Base-by-base conservation (phyloP, 1,140 invertebrate species). In the Lasioglossum baleicum region DNA sequence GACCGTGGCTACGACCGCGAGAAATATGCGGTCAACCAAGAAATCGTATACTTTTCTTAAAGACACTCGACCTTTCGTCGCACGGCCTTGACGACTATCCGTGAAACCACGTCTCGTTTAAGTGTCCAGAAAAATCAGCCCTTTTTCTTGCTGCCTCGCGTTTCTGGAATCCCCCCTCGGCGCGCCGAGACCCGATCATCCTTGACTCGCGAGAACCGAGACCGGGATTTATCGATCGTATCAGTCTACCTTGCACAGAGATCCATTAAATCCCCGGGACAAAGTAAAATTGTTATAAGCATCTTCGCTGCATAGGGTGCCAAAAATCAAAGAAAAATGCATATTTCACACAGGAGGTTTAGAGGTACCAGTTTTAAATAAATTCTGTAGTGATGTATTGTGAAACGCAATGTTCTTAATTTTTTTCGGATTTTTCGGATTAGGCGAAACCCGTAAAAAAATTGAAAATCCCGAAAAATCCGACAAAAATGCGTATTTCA, bases 11-110 rank as follows among this genome's bases (percentile, higher is more conserved):
- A 17, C 73, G 35, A 73, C 51, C 64, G 78, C 78, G 71, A 68
- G 65, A 81, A 69, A 76, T 76, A 80, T 76, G 79, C 66, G 66
- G 79, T 73, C 79, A 63, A 65, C 79, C 65, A 81, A 76, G 79
- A 76, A 81, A 81, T 81, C 56, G 65, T 76, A 81, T 76, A 76
- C 73, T 63, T 76, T 69, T 81, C 73, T 63, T 53, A 53, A 20
- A 56, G 61, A 56, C 22, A 65, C 26, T 73, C 76, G 76, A 73
- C 76, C 76, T 79, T 65, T 78, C 68, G 13, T 44, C 35, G 7
- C 22, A 10, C 76, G 69, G 51, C 72, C 73, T 75, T 69, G 79
- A 76, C 56, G 64, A 40, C 35, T 73, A 80, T 60, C 31, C 73
- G 65, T 8, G 35, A 26, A 70, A 76, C 72, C 73, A 7, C 26